Evolutionary conservation across 2,113 vertebrate genomes (phyloP), one percentile per base, ranked within the genome.

Genomic region (Cebus imitator): DNA sequence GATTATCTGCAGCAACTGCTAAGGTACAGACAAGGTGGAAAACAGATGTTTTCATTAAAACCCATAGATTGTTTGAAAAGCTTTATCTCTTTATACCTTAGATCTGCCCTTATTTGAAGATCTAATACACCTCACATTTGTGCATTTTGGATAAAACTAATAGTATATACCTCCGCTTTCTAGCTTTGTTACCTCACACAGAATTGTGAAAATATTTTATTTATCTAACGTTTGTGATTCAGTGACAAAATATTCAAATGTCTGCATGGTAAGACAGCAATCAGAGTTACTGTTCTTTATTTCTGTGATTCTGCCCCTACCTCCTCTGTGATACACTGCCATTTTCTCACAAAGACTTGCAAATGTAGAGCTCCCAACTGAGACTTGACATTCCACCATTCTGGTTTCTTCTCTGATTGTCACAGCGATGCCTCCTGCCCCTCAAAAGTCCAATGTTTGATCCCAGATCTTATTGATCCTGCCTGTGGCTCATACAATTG

Each of bases 111-210:
- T 68, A 79, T 75, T 82, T 96, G 32, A 93, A 86, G 17, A 57
- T 52, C 18, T 58, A 73, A 27, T 2, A 73, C 2, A 45, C 4
- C 18, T 66, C 32, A 40, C 1, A 21, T 79, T 78, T 93, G 45
- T 96, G 6, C 43, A 70, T 95, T 81, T 88, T 70, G 90, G 35
- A 50, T 96, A 18, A 78, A 66, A 83, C 18, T 52, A 83, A 76
- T 18, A 25, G 9, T 6, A 43, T 57, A 58, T 43, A 75, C 70
- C 16, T 83, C 2, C 73, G 58, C 75, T 79, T 95, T 32, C 30
- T 11, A 68, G 4, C 2, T 90, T 40, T 86, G 37, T 6, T 13
- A 55, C 4, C 10, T 89, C 73, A 89, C 84, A 37, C 78, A 11
- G 11, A 86, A 89, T 61, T 83, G 2, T 95, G 78, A 72, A 78